Base-by-base conservation (phyloP, 1,140 invertebrate genomes). In the Drusus annulatus region DNA sequence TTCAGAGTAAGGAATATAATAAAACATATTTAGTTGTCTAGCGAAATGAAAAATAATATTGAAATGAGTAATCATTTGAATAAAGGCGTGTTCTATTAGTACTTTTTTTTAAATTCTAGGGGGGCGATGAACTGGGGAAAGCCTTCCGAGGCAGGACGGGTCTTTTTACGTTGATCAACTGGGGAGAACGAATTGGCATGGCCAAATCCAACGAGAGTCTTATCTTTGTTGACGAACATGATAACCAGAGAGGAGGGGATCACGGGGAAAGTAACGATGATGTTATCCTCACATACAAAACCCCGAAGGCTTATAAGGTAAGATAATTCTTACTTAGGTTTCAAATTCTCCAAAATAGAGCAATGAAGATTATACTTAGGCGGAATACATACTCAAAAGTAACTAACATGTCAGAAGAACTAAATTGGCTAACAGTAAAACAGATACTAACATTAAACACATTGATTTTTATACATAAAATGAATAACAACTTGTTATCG, bases 181-280 rank as follows among this genome's bases (percentile, higher is more conserved):
- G 90, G 90, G 91, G 91, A 16, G 86, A 88, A 17, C 86, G 84
- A 7, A 93, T 93, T 92, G 88, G 89, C 28, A 86, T 94, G 0
- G 76, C 93, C 1, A 86, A 89, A 1, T 89, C 90, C 2, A 78
- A 84, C 0, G 90, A 93, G 78, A 88, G 92, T 52, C 78, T 94
- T 0, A 90, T 92, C 1, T 93, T 94, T 79, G 89, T 94, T 54
- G 93, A 94, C 75, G 94, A 92, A 80, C 91, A 92, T 79, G 91
- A 92, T 76, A 92, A 90, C 82, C 91, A 92, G 82, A 85, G 90
- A 84, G 25, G 25, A 28, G 25, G 25, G 5, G 2, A 2, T 28
- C 25, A 28, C 25, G 25, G 25, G 5, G 25, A 28, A 28, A 92
- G 91, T 10, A 90, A 93, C 81, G 91, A 91, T 31, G 90, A 89